Base-by-base conservation (phyloP, 2,888 invertebrate species). In the Cetonia aurata region DNA sequence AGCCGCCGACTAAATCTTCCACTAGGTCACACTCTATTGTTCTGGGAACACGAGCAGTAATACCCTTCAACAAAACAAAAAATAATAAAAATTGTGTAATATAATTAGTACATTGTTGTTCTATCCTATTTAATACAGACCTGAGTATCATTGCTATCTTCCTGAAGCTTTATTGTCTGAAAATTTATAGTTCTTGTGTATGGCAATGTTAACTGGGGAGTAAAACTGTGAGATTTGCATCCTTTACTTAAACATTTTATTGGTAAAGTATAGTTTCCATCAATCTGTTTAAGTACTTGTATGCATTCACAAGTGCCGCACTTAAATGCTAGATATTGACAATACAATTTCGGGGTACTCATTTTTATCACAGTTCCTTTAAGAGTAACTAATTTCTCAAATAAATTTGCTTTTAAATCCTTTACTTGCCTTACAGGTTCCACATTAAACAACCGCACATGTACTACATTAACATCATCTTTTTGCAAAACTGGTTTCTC, bases 301-400 rank as follows among this genome's bases (percentile, higher is more conserved):
- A 90, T 83, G 44, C 85, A 84, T 13, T 87, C 86, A 81, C 96
- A 96, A 65, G 86, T 87, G 6, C 85, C 85, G 81, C 96, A 96
- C 74, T 89, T 86, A 85, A 95, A 97, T 0, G 93, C 92, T 85
- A 96, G 88, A 83, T 92, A 91, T 6, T 89, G 89, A 75, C 93
- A 91, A 19, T 92, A 85, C 0, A 94, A 89, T 72, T 92, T 92
- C 0, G 92, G 88, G 79, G 90, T 90, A 13, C 94, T 91, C 3
- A 94, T 93, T 81, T 93, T 88, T 72, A 94, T 93, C 0, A 97
- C 94, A 50, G 94, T 95, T 0, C 97, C 97, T 80, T 92, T 90
- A 2, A 96, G 88, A 31, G 93, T 89, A 25, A 95, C 90, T 74
- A 96, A 82, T 83, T 92, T 92, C 4, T 94, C 93, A 85, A 91